phyloP scores from a whole-genome alignment of 2,113 vertebrate species.

The Thunnus maccoyii region DNA sequence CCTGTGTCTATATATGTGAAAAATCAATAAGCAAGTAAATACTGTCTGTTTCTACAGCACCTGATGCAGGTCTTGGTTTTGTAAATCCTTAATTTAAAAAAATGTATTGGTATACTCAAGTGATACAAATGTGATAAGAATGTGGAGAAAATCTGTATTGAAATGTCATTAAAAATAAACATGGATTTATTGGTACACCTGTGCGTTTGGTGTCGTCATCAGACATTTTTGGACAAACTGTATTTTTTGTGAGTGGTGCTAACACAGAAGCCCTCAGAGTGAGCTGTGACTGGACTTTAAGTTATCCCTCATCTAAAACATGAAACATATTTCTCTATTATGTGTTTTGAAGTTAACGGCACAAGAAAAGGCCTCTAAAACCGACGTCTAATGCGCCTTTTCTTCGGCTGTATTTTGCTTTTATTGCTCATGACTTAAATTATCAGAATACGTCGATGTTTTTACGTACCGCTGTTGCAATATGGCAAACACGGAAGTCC shows the following conservation, averaged over 20 bases:
- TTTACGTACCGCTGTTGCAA: background rate
- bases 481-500: conserved; percentile 45
- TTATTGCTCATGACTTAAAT: background rate
- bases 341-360: too few species aligned
- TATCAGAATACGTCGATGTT: background rate
- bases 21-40: background rate
- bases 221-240: background rate
- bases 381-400: background rate
- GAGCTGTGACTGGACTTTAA: background rate
- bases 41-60: background rate
- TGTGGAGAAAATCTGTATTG: background rate
- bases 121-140: background rate
- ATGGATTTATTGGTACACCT: background rate
- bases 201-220: background rate
- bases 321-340: background rate
- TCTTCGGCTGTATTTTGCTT: background rate
- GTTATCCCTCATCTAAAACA: background rate
- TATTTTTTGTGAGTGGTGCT: too few species aligned
- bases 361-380: background rate
- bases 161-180: conserved; percentile 6
- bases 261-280: too few species aligned
- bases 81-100: too few species aligned
- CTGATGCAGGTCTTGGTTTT: too few species aligned
- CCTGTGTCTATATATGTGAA: background rate
- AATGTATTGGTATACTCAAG: background rate